A percentile compares a stretch with the other conserved stretches of the same genome.
These are phyloP conservation scores for Melanotaenia pygmaea DNA, from an alignment of 2,797 vertebrate genomes.

Conservation along the genomic window DNA sequence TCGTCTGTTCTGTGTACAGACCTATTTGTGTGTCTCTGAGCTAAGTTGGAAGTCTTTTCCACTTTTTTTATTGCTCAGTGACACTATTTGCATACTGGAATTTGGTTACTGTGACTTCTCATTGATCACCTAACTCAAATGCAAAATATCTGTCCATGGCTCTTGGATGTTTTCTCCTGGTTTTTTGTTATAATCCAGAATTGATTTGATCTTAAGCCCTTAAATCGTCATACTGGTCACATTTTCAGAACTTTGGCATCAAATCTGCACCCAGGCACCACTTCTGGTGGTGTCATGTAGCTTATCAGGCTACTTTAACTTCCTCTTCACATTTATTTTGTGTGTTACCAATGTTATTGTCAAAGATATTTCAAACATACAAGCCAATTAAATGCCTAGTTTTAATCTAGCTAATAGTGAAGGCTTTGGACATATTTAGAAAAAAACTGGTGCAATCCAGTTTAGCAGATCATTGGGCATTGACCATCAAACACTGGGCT, in stretches of 20 bases:
- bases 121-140: not conserved
- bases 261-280: not conserved
- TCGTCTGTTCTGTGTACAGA: no score
- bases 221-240: not conserved
- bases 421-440: no score
- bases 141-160: not conserved
- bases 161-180: not conserved
- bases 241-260: not conserved
- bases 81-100: constrained; percentile 11
- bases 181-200: no score
- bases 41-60: not conserved
- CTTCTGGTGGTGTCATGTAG: not conserved
- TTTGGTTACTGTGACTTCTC: not conserved
- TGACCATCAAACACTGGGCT: not conserved
- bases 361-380: no score
- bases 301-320: no score
- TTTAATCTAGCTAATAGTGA: no score
- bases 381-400: no score
- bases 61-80: not conserved
- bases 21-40: no score
- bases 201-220: not conserved
- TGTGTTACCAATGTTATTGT: no score
- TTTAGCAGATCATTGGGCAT: not conserved
- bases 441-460: no score
- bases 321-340: no score